These are phyloP conservation scores for Netelia melanura DNA, from an alignment of 2,888 invertebrate genomes.

Conservation along the genomic window DNA sequence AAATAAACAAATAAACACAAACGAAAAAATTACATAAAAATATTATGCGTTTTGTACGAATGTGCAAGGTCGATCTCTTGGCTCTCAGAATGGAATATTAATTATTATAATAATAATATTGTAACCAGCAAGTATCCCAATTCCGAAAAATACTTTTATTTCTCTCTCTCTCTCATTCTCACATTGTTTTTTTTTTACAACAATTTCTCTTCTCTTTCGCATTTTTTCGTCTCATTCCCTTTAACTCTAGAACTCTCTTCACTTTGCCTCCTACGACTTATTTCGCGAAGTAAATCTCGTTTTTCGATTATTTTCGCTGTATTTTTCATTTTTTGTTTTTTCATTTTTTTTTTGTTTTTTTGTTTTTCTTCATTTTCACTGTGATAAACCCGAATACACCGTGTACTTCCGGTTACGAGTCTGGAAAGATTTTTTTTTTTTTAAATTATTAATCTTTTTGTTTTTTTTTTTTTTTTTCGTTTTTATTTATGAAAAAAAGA, in stretches of 20 bases:
- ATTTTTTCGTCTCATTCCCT: slow-evolving; percentile 17
- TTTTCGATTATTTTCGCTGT: slow-evolving; percentile 11
- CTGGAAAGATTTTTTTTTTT: slow-evolving; percentile 48
- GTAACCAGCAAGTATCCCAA: slow-evolving; percentile 53
- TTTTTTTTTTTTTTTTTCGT: slow-evolving; percentile 23
- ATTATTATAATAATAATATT: slow-evolving; percentile 48
- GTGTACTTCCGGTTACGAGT: slow-evolving; percentile 59
- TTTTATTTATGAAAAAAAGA: slow-evolving; percentile 41
- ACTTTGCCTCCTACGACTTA: neutral
- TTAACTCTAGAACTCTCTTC: neutral
- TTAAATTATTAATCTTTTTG: neutral
- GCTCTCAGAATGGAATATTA: slow-evolving; percentile 79
- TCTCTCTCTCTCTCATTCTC: slow-evolving; percentile 37
- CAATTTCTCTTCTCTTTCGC: slow-evolving; percentile 27
- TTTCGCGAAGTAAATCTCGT: neutral
- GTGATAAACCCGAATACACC: slow-evolving; percentile 63
- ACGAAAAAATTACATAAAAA: slow-evolving; percentile 29
- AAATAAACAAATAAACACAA: slow-evolving; percentile 23
- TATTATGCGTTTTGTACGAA: slow-evolving; percentile 67
- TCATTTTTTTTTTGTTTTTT: slow-evolving; percentile 15
- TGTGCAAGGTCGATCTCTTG: slow-evolving; percentile 83
- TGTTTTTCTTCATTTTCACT: slow-evolving; percentile 63
- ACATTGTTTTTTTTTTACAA: neutral
- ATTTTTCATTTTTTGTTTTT: slow-evolving; percentile 24
- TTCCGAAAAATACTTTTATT: slow-evolving; percentile 32